Evolutionary conservation across 2,113 vertebrate species (phyloP), one percentile per base, ranked within the genome.

Genomic region (Ammospiza caudacuta): DNA sequence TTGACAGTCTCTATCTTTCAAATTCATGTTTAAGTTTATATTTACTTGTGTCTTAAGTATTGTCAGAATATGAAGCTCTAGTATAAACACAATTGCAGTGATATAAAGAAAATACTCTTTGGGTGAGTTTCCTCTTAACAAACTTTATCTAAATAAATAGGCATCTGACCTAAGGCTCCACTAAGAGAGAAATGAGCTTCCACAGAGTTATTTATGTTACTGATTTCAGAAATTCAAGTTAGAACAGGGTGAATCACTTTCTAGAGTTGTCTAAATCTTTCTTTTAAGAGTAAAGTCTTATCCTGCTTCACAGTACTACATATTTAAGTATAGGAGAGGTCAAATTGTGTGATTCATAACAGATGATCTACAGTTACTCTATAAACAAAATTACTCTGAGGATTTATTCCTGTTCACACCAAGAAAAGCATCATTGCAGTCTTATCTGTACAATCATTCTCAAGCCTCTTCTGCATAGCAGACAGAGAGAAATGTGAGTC

Each of bases 401-500:
- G 9, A 57, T 62, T 69, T 69, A 28, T 49, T 58, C 41, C 15
- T 41, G 6, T 29, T 87, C 25, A 74, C 28, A 44, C 11, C 9
- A 87, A 74, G 6, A 28, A 22, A 89, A 57, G 3, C 2, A 66
- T 33, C 6, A 21, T 9, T 68, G 6, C 15, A 39, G 31, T 10
- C 8, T 43, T 52, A 63, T 39, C 22, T 44, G 9, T 57, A 24
- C 0, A 2, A 15, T 4, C 23, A 73, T 83, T 61, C 58, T 61
- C 33, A 80, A 62, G 22, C 9, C 21, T 80, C 29, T 47, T 19
- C n/a, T 35, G 19, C 6, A 14, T 17, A n/a, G 8, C 28, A 6
- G 3, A 2, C 4, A 31, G 27, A 33, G 1, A 7, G 14, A 17
- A 67, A 55, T 3, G 1, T 5, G 13, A 72, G 28, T 51, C 16